Percentiles rank a stretch among this genome's conserved stretches.
phyloP scores from a whole-genome alignment of 2,797 vertebrate genomes.

The Sardinella longiceps region DNA sequence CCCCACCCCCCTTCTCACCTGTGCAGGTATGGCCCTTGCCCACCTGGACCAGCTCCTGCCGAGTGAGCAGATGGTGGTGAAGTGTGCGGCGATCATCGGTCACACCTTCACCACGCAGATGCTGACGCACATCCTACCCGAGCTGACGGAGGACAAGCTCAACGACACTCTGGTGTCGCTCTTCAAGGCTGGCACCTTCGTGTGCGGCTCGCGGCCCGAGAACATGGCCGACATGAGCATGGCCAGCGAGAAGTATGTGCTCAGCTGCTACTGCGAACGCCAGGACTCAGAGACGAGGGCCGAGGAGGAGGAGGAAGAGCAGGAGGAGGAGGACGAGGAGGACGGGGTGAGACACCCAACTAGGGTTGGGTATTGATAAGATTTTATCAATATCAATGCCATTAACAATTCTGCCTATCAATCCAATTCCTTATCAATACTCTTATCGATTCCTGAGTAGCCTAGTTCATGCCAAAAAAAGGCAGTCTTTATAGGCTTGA shows the following conservation, averaged over 20 bases:
- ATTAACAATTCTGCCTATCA: no score
- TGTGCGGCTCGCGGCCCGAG: constrained; percentile 37
- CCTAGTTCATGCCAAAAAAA: no score
- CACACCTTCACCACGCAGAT: constrained; percentile 48
- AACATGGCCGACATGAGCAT: neutral
- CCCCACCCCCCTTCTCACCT: neutral
- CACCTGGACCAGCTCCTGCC: constrained; percentile 44
- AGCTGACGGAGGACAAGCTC: constrained; percentile 35
- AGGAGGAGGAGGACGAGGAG: neutral
- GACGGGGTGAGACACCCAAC: neutral
- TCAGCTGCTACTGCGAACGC: constrained; percentile 42
- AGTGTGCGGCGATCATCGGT: constrained; percentile 48
- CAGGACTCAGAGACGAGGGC: neutral
- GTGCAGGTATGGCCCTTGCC: constrained; percentile 47
- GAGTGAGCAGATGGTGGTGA: constrained; percentile 46
- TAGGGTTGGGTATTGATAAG: no score
- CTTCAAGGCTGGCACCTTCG: constrained; percentile 40
- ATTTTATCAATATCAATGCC: no score
- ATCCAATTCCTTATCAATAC: no score
- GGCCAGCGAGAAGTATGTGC: neutral
- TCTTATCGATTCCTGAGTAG: no score
- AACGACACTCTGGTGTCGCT: constrained; percentile 37
- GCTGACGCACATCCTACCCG: constrained; percentile 43
- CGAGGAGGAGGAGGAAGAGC: neutral
- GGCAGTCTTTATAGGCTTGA: no score